These are phyloP conservation scores for Solenodon paradoxus DNA, from an alignment of 2,113 vertebrate genomes.

Conservation along the genomic window DNA sequence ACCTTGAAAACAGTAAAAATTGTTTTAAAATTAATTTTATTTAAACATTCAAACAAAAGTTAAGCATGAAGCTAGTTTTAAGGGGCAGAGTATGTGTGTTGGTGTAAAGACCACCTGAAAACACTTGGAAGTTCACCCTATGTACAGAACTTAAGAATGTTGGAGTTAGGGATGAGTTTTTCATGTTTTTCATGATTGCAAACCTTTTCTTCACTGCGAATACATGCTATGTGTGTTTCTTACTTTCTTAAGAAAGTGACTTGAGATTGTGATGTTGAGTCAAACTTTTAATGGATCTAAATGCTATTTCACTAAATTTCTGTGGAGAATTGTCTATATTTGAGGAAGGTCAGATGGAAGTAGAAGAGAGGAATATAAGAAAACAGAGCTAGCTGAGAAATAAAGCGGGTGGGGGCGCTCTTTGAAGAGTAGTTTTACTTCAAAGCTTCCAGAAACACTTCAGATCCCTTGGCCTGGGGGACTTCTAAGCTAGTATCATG, in stretches of 20 bases:
- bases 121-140: background rate
- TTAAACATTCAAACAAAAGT: slow-evolving; percentile 18
- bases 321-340: background rate
- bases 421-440: background rate
- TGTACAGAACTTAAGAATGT: background rate
- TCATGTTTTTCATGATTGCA: background rate
- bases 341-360: background rate
- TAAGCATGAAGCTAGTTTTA: background rate
- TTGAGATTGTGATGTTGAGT: background rate
- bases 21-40: background rate
- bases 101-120: background rate
- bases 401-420: background rate
- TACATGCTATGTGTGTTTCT: background rate
- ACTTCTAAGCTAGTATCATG: background rate
- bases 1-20: background rate
- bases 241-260: background rate
- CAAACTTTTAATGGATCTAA: background rate
- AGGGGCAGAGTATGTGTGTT: background rate
- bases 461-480: background rate
- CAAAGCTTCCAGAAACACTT: slow-evolving; percentile 11
- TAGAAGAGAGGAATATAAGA: background rate
- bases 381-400: background rate
- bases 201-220: background rate
- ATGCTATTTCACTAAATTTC: background rate
- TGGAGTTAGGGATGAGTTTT: background rate